Conservation (phyloP, 2,888 invertebrate genomes). For the Agrochola macilenta region DNA sequence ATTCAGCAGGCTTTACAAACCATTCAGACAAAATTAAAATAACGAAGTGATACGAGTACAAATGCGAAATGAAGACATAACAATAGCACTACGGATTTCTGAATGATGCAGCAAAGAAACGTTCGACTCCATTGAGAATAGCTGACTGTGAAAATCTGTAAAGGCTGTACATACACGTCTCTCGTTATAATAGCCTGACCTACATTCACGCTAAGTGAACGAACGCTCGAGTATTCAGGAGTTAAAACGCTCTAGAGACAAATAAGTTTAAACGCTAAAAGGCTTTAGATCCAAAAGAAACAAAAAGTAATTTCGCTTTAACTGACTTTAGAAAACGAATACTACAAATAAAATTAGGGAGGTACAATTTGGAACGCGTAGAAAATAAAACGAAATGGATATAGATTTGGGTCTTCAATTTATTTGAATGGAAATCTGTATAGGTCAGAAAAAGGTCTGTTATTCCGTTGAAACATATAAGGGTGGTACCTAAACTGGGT, state of each 20-base stretch:
- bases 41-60: conserved; percentile 25
- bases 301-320: conserved; percentile 35
- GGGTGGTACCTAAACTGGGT: conserved; percentile 26
- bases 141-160: conserved; percentile 64
- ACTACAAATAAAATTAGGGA: conserved; percentile 14
- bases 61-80: conserved; percentile 38
- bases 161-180: conserved; percentile 44
- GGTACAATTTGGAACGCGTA: conserved; percentile 18
- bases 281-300: conserved; percentile 24
- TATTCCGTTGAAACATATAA: conserved; percentile 19
- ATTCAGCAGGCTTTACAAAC: conserved; percentile 34
- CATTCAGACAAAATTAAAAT: conserved; percentile 36
- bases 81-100: conserved; percentile 43
- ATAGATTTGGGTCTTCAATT: conserved; percentile 25
- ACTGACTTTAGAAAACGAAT: neutral
- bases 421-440: conserved; percentile 9
- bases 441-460: conserved; percentile 26
- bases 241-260: conserved; percentile 53
- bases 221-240: conserved; percentile 61
- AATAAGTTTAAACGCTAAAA: conserved; percentile 35
- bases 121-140: conserved; percentile 51
- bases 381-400: conserved; percentile 31
- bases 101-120: conserved; percentile 45
- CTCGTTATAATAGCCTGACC: conserved; percentile 66
- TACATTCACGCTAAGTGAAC: conserved; percentile 64